phyloP scores from a whole-genome alignment of 2,888 invertebrate genomes.

The Yponomeuta plumbellus region DNA sequence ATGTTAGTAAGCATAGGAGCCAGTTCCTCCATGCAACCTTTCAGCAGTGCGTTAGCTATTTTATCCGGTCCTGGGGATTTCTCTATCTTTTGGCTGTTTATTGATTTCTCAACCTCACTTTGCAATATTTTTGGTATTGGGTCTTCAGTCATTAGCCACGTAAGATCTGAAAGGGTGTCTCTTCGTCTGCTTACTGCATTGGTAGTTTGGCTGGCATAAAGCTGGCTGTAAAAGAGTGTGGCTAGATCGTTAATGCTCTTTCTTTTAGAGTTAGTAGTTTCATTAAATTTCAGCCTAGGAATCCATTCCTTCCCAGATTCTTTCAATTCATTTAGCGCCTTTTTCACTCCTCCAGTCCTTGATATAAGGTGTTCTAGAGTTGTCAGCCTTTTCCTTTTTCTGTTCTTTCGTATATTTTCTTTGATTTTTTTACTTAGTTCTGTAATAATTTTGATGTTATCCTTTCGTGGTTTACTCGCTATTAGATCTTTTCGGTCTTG shows the following conservation, averaged over 20 bases:
- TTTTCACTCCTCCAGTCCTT: conserved; percentile 27
- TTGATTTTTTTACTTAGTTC: conserved; percentile 25
- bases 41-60: too few species aligned
- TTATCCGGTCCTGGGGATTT: too few species aligned
- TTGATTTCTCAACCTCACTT: too few species aligned
- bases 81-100: too few species aligned
- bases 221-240: conserved; percentile 9
- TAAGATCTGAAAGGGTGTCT: too few species aligned
- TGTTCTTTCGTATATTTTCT: conserved; percentile 24
- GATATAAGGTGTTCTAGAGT: conserved; percentile 23
- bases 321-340: conserved; percentile 24
- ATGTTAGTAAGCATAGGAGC: too few species aligned
- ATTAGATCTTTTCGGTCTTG: too few species aligned
- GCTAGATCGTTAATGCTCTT: neutral
- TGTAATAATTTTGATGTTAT: conserved; percentile 17
- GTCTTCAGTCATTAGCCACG: too few species aligned
- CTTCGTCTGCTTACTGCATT: too few species aligned
- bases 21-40: too few species aligned
- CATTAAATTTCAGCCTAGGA: conserved; percentile 14
- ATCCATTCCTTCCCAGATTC: conserved; percentile 17
- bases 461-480: conserved; percentile 14
- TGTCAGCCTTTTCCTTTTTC: conserved; percentile 20
- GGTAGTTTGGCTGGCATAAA: too few species aligned
- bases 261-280: neutral
- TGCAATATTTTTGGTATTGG: too few species aligned